Evolutionary conservation across 2,888 invertebrate species (phyloP).

Genomic region (Oxycera nigricornis): DNA sequence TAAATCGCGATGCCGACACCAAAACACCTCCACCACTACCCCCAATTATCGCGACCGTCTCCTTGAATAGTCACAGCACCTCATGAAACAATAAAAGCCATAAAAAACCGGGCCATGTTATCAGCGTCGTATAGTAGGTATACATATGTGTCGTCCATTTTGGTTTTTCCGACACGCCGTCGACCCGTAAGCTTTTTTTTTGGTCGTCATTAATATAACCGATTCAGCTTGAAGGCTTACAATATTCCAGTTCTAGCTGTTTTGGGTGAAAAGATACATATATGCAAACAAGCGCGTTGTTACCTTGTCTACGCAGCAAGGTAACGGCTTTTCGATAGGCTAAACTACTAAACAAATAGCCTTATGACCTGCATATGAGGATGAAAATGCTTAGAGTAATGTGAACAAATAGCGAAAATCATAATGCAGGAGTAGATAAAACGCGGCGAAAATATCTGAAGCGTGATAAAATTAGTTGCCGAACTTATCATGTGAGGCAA

Average conservation of each 20-base stretch:
- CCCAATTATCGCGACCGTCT: background rate
- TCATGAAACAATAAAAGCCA: background rate
- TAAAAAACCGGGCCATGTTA: background rate
- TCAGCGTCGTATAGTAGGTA: background rate
- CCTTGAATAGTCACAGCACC: background rate
- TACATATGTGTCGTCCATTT: background rate
- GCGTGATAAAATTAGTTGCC: too few species aligned
- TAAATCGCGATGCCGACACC: background rate
- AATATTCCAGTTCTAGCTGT: background rate
- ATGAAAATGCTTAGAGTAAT: background rate
- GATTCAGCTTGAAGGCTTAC: background rate
- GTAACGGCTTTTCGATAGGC: background rate
- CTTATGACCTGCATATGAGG: background rate
- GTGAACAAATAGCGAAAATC: background rate
- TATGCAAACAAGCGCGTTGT: background rate
- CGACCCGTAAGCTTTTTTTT: background rate
- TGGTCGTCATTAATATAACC: background rate
- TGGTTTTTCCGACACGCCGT: background rate
- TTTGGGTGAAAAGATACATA: too few species aligned
- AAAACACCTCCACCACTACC: background rate
- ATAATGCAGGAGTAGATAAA: background rate
- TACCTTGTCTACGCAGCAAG: background rate
- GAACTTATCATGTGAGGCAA: too few species aligned
- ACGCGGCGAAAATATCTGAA: too few species aligned
- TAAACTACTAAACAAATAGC: background rate